Evolutionary conservation across 2,888 invertebrate genomes (phyloP), one percentile per base, ranked within the genome.

Genomic region (Pantelozetes paolii): DNA sequence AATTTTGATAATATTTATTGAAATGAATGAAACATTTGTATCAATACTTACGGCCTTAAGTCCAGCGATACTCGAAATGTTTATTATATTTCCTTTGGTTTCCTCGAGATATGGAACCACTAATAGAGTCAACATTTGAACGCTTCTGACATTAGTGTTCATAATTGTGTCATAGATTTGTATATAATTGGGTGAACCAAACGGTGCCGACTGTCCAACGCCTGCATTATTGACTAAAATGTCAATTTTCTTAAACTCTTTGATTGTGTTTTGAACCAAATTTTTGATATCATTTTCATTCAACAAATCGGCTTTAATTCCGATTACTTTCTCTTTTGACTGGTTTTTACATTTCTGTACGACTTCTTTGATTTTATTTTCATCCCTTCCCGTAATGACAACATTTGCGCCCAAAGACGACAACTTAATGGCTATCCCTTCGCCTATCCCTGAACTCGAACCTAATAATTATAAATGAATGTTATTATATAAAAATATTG

Each of bases 61-160:
- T 36, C 64, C 64, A 5, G 36, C 32, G 18, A 64, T 20, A 67
- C 67, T 67, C 67, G 67, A 67, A 6, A 67, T 67, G n/a, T 67
- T 67, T 9, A 67, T 40, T 40, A 67, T 67, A 20, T 36, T 40
- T 40, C 67, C 67, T 9, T 67, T 67, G 11, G 40, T 32, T 67
- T 36, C 13, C 18, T 40, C 67, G 8, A 67, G 13, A 40, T 67
- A 40, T 6, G 67, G 67, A 40, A 67, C 40, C 23, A 40, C 67
- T 18, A 67, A 30, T n/a, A 11, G 42, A 15, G 67, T 67, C 23
- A 67, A 8, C 40, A 67, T 23, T 23, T 40, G 40, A 20, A 67
- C 67, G 23, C n/a, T 30, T 2, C 67, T n/a, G 42, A 67, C 67
- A 20, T 67, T 67, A n/a, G 67, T 67, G 11, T 36, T 32, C 67